These are phyloP conservation scores for Enteromius trimaculatus DNA, from an alignment of 2,797 vertebrate species.

Conservation along the genomic window DNA sequence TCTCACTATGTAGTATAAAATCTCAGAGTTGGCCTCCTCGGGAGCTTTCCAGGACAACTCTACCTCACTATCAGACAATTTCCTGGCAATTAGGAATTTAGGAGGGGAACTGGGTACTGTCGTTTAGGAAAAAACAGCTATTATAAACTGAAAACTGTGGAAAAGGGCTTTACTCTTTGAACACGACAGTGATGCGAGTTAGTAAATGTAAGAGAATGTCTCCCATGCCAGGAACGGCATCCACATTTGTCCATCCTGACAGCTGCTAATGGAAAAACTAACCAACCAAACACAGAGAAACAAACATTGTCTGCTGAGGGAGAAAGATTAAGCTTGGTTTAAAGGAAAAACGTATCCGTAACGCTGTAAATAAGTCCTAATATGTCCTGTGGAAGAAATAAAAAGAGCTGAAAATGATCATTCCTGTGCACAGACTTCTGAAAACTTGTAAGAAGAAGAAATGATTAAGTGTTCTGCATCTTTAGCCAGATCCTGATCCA, in stretches of 20 bases:
- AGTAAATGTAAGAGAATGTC: neutral
- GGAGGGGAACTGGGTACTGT: slow-evolving; percentile 92
- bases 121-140: slow-evolving; percentile 72
- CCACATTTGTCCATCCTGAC: slow-evolving; percentile 1
- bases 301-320: neutral
- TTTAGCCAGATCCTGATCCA: neutral
- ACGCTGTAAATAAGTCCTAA: neutral
- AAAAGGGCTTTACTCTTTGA: neutral
- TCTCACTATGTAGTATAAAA: slow-evolving; percentile 90
- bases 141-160: slow-evolving; percentile 51
- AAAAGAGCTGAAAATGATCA: neutral
- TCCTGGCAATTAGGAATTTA: slow-evolving; percentile 84
- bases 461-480: neutral
- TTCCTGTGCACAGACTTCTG: neutral
- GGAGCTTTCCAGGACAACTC: slow-evolving; percentile 93
- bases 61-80: slow-evolving; percentile 89
- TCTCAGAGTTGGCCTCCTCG: slow-evolving; percentile 89
- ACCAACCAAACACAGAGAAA: slow-evolving; percentile 16
- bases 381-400: slow-evolving; percentile 25
- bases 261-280: neutral
- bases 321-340: neutral
- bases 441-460: neutral
- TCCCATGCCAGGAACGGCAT: neutral
- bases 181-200: neutral
- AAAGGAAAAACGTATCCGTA: neutral